Evolutionary conservation across 2,888 invertebrate genomes (phyloP).

Genomic region (Leistus spinibarbis): DNA sequence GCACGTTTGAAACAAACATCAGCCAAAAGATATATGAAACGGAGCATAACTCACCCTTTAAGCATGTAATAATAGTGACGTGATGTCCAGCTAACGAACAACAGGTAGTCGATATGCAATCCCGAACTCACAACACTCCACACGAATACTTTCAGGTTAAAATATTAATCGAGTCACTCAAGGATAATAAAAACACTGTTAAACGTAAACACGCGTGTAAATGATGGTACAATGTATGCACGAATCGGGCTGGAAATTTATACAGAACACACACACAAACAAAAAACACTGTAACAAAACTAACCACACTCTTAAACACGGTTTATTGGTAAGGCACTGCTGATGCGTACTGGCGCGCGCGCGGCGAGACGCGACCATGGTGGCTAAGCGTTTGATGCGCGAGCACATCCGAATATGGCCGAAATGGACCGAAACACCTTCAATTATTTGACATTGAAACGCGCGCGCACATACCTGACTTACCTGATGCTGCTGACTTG

Average conservation of each 20-base stretch:
- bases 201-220: neutral
- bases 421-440: slow-evolving; percentile 35
- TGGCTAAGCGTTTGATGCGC: slow-evolving; percentile 29
- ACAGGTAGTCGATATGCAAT: slow-evolving; percentile 21
- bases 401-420: slow-evolving; percentile 35
- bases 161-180: neutral
- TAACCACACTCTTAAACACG: neutral
- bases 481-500: neutral
- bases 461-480: slow-evolving; percentile 7
- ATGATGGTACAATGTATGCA: neutral
- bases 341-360: slow-evolving; percentile 13
- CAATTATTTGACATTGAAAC: slow-evolving; percentile 37
- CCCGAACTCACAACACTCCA: neutral
- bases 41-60: slow-evolving; percentile 19
- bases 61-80: slow-evolving; percentile 20
- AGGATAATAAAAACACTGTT: neutral
- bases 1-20: neutral
- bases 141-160: neutral
- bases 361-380: slow-evolving; percentile 4
- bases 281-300: neutral
- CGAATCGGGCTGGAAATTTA: neutral
- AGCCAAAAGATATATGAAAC: neutral
- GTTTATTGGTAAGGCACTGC: slow-evolving; percentile 8
- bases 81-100: slow-evolving; percentile 14
- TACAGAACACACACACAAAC: slow-evolving; percentile 1